A percentile compares a stretch with the other conserved stretches of the same genome.
phyloP scores from a whole-genome alignment of 2,888 invertebrate species.

The Lasioglossum lativentre region DNA sequence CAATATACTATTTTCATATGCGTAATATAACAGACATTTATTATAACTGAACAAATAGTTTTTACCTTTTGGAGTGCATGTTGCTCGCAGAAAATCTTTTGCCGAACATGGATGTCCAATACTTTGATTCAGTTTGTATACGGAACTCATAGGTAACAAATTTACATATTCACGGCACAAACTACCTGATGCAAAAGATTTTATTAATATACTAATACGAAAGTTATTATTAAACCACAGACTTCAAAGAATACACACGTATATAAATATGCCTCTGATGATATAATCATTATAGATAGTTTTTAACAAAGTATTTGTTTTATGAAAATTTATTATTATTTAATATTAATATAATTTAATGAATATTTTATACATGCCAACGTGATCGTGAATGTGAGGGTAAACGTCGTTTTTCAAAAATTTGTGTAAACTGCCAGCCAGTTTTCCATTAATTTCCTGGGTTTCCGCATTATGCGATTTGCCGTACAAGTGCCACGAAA shows the following conservation, averaged over 20 bases:
- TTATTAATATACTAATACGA: not conserved
- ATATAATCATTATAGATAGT: not conserved
- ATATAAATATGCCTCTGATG: too few species aligned
- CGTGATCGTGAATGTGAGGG: conserved; percentile 83
- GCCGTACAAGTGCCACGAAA: conserved; percentile 85
- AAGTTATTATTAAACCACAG: not conserved
- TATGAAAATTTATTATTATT: not conserved
- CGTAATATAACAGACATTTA: not conserved
- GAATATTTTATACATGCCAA: conserved; percentile 79
- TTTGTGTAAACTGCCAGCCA: conserved; percentile 85
- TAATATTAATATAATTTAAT: not conserved
- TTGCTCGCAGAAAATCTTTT: conserved; percentile 83
- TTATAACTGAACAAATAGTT: not conserved
- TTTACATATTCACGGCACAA: conserved; percentile 67
- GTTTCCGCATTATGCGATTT: conserved; percentile 81
- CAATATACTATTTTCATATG: too few species aligned
- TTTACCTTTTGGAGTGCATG: conserved; percentile 49
- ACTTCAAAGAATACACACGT: not conserved
- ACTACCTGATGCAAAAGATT: conserved; percentile 45
- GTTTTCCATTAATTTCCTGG: conserved; percentile 84
- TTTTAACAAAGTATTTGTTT: not conserved
- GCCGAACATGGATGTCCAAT: conserved; percentile 86
- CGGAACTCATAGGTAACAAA: conserved; percentile 84
- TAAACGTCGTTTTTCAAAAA: conserved; percentile 86
- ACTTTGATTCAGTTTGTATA: conserved; percentile 84